Conservation (phyloP, 2,113 vertebrate species). For the Oncorhynchus masou region DNA sequence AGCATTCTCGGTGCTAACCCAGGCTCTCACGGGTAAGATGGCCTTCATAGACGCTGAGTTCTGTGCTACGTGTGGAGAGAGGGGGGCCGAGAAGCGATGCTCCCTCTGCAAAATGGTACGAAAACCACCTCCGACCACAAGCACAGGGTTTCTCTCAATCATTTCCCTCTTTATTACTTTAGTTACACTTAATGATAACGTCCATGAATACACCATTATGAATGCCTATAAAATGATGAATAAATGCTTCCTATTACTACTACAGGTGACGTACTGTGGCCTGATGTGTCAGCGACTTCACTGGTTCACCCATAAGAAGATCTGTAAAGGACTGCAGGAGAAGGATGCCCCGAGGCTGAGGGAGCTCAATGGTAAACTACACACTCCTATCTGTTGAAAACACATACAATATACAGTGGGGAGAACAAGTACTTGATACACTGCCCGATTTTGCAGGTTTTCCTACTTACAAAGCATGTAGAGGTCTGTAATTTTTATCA, state of each 20-base stretch:
- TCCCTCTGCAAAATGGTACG: slow-evolving; percentile 83
- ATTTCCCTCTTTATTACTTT: not conserved
- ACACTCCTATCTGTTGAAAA: not conserved
- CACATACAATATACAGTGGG: not conserved
- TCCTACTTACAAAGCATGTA: no score
- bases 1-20: slow-evolving; percentile 82
- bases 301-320: slow-evolving; percentile 89
- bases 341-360: slow-evolving; percentile 73
- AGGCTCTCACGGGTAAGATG: slow-evolving; percentile 84
- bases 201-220: not conserved
- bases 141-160: not conserved
- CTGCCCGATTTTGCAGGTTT: no score
- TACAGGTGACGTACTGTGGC: slow-evolving; percentile 84
- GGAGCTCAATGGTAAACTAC: slow-evolving; percentile 66
- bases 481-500: no score
- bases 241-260: not conserved
- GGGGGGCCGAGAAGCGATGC: slow-evolving; percentile 79
- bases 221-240: no score
- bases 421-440: no score
- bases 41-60: slow-evolving; percentile 83
- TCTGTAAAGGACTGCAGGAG: slow-evolving; percentile 78
- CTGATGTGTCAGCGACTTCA: slow-evolving; percentile 84
- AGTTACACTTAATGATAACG: not conserved
- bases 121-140: no score
- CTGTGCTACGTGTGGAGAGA: slow-evolving; percentile 84